Evolutionary conservation across 2,888 invertebrate genomes (phyloP).

Genomic region (Micropterix aruncella): DNA sequence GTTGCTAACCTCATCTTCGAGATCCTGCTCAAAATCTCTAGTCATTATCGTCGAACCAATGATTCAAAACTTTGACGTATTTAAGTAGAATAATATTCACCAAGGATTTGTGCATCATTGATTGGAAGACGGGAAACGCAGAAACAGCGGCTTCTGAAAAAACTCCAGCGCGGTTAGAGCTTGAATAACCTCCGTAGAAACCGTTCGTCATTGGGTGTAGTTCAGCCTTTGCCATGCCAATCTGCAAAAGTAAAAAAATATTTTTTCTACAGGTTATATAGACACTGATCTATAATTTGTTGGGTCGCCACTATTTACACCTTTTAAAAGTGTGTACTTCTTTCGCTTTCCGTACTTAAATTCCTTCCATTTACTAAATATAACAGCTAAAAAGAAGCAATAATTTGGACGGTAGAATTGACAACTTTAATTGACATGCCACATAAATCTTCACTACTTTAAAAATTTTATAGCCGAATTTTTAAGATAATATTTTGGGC

Average conservation of each 20-base stretch:
- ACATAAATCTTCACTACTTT: too few species aligned
- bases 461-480: too few species aligned
- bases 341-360: too few species aligned
- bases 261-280: constrained; percentile 1
- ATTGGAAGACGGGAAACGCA: constrained; percentile 56
- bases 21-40: too few species aligned
- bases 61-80: too few species aligned
- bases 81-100: constrained; percentile 21
- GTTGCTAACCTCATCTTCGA: too few species aligned
- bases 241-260: constrained; percentile 25
- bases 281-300: constrained; percentile 1
- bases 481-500: too few species aligned
- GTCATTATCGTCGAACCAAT: too few species aligned
- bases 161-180: constrained; percentile 62
- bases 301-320: background rate
- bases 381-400: too few species aligned
- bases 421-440: too few species aligned
- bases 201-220: constrained; percentile 50
- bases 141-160: constrained; percentile 67
- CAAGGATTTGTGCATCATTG: constrained; percentile 59
- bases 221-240: constrained; percentile 46
- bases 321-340: background rate
- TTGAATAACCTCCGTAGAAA: constrained; percentile 69
- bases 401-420: too few species aligned
- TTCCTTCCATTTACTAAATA: too few species aligned